These are phyloP conservation scores for Linurgus olivaceus DNA, from an alignment of 2,797 vertebrate species.

Conservation along the genomic window DNA sequence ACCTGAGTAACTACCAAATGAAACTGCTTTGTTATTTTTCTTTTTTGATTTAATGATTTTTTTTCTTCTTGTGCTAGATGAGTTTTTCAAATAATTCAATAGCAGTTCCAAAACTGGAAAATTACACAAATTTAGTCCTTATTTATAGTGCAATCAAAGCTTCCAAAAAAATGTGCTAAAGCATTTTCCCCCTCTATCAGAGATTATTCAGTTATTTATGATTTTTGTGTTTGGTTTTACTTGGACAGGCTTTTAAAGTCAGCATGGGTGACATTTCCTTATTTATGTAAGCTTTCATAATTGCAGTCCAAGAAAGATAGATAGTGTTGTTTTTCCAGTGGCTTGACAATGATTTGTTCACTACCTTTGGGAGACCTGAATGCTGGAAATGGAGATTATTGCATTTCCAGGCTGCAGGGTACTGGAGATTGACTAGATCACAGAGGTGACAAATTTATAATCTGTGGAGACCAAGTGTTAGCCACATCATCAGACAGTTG, in stretches of 20 bases:
- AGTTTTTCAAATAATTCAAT: not conserved
- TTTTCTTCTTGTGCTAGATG: not conserved
- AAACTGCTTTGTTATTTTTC: not conserved
- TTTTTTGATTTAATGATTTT: not conserved
- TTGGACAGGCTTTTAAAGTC: not conserved
- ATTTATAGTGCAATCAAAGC: not conserved
- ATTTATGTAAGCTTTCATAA: not conserved
- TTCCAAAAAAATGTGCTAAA: not conserved
- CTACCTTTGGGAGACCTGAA: not conserved
- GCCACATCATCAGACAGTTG: conserved; percentile 40
- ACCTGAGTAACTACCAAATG: not conserved
- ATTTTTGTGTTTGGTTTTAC: not conserved
- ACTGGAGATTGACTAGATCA: not conserved
- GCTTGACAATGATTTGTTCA: not conserved
- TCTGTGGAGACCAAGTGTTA: conserved; percentile 28
- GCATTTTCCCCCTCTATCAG: not conserved
- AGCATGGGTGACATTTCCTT: not conserved
- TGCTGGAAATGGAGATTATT: not conserved
- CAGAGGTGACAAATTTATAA: conserved; percentile 28
- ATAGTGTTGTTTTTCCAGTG: not conserved
- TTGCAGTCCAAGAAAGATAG: not conserved
- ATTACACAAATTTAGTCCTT: not conserved
- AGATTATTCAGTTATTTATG: not conserved
- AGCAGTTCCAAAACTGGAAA: not conserved
- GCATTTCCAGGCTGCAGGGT: not conserved